A percentile compares a stretch with the other conserved stretches of the same genome.
Evolutionary conservation across 2,888 invertebrate species (phyloP).

Genomic region (Scelioninae gen. 2): DNA sequence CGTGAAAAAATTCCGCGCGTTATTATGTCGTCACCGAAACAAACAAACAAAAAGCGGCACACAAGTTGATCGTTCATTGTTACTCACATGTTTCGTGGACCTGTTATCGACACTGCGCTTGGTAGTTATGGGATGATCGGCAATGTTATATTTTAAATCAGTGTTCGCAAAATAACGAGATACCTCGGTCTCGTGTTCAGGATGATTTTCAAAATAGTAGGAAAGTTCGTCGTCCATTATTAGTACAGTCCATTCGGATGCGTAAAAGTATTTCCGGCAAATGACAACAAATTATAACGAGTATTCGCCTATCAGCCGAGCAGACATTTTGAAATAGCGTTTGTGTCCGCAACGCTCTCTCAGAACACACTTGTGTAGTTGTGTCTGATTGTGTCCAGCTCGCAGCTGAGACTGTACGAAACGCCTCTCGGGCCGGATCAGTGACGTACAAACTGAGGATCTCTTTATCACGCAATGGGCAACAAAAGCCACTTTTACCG

Average conservation of each 20-base stretch:
- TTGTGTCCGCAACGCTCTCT: constrained; percentile 11
- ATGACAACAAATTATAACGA: constrained; percentile 6
- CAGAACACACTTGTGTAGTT: too few relatives aligned
- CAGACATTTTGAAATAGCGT: constrained; percentile 28
- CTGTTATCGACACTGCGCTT: constrained; percentile 13
- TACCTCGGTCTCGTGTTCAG: constrained; percentile 16
- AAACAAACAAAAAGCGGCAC: too few relatives aligned
- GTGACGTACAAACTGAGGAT: background rate
- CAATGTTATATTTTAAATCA: background rate
- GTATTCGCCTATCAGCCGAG: constrained; percentile 10
- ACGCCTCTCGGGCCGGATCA: background rate
- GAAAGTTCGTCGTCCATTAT: constrained; percentile 30
- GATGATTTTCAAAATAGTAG: constrained; percentile 18
- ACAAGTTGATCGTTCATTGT: too few relatives aligned
- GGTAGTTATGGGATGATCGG: background rate
- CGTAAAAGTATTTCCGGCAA: background rate
- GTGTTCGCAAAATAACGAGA: background rate
- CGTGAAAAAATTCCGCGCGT: too few relatives aligned
- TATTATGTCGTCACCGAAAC: too few relatives aligned
- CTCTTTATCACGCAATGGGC: background rate
- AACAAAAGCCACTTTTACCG: background rate
- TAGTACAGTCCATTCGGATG: background rate
- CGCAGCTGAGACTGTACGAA: constrained; percentile 10
- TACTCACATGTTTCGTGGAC: constrained; percentile 20
- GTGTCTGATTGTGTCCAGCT: constrained; percentile 2